phyloP scores from a whole-genome alignment of 1,140 invertebrate genomes.

The Drosophila eugracilis region DNA sequence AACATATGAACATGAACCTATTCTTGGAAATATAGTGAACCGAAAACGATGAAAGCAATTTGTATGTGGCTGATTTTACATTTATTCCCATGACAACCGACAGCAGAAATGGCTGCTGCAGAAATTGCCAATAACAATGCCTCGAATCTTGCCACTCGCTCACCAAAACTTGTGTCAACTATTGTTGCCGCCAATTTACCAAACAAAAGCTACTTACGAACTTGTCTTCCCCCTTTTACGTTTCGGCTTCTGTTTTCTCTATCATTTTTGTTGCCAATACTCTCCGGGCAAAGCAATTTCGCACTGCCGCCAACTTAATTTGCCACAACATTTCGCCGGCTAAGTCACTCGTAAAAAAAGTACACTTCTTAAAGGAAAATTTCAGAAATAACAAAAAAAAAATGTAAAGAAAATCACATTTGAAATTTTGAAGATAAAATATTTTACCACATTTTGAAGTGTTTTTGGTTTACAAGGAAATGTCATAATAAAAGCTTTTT shows the following conservation, averaged over 20 bases:
- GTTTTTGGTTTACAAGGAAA: too few relatives aligned
- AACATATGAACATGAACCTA: neutral
- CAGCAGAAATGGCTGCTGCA: constrained; percentile 11
- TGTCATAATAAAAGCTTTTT: too few relatives aligned
- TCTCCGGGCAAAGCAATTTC: constrained; percentile 45
- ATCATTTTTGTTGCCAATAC: constrained; percentile 40
- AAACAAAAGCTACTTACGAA: constrained; percentile 53
- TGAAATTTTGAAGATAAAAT: too few relatives aligned
- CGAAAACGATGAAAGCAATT: constrained; percentile 36
- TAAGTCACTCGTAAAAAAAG: constrained; percentile 23
- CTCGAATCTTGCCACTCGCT: constrained; percentile 44
- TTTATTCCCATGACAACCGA: constrained; percentile 47
- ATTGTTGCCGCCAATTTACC: constrained; percentile 54
- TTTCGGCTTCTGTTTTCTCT: constrained; percentile 9
- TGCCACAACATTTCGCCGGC: constrained; percentile 34
- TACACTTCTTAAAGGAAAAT: neutral
- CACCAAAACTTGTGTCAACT: constrained; percentile 44
- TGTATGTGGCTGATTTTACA: constrained; percentile 43
- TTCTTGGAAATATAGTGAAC: constrained; percentile 4
- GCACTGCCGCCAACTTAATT: constrained; percentile 63
- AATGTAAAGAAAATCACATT: too few relatives aligned
- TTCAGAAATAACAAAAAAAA: neutral
- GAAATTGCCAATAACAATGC: constrained; percentile 54
- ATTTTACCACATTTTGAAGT: too few relatives aligned
- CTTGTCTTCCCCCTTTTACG: constrained; percentile 32